Evolutionary conservation across 2,113 vertebrate species (phyloP).

Genomic region (human (Homo sapiens)): DNA sequence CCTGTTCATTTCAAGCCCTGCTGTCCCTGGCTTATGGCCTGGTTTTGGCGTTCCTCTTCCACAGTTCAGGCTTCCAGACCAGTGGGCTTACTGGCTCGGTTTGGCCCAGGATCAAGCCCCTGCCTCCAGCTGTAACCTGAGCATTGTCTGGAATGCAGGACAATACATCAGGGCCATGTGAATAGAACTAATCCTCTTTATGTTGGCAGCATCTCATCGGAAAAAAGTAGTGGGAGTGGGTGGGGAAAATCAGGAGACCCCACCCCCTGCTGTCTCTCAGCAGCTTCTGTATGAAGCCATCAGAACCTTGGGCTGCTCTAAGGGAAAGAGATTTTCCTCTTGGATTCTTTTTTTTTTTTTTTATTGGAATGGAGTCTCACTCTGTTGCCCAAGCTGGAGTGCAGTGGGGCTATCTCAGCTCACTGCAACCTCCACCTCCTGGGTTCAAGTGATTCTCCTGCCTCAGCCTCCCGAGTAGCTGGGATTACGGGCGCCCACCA

Average conservation of each 20-base stretch:
- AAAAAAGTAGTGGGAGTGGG: neutral
- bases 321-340: neutral
- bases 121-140: neutral
- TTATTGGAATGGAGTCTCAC: no score
- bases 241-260: neutral
- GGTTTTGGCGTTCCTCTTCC: neutral
- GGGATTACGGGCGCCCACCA: no score
- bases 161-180: fast-evolving
- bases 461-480: no score
- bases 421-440: no score
- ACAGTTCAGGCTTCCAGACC: neutral
- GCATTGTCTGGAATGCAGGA: neutral
- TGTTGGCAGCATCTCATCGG: neutral
- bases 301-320: neutral
- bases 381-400: no score
- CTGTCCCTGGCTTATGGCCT: neutral
- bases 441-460: no score
- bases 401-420: no score
- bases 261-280: neutral
- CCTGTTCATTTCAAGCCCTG: neutral
- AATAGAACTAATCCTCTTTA: slow-evolving; percentile 12
- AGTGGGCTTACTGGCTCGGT: neutral
- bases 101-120: neutral
- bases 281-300: neutral
- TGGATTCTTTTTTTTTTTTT: no score